Evolutionary conservation across 2,113 vertebrate species (phyloP), one percentile per base, ranked within the genome.

Genomic region (Sapayoa aenigma): DNA sequence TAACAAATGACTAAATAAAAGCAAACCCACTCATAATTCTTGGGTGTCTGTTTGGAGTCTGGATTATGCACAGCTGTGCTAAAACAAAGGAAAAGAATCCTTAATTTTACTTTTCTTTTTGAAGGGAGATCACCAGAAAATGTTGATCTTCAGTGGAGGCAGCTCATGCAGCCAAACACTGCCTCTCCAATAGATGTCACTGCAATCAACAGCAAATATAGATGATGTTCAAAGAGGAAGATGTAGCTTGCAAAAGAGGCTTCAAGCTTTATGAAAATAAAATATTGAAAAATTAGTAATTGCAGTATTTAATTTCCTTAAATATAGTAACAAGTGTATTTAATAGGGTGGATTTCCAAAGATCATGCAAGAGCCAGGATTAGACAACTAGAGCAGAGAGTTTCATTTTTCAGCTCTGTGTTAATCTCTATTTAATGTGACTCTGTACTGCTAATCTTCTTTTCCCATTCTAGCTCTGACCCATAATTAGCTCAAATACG

Each of bases 151-250:
- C 67, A 81, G 86, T 85, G 75, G 90, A 93, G 86, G 78, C 49
- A 69, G 77, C 67, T 85, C 31, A 2, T 75, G 92, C 25, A 74
- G 94, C 91, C 95, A 90, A 94, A 66, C 96, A 2, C 91, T 90
- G 37, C 95, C 79, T 98, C 93, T 94, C 98, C 98, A 96, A 97
- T 96, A 98, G 98, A 96, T 98, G 98, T 98, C 98, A 98, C 97
- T 98, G 59, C 93, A 97, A 94, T 92, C 98, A 98, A 90, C 95
- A 95, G 94, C 92, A 97, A 93, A 87, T 65, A 91, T 55, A 62
- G 83, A 66, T 58, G 62, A 91, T 88, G 89, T n/a, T 94, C 93
- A 37, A 35, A 73, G 90, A 66, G 65, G 60, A 84, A 79, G 69
- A 90, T 14, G 71, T 42, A 63, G 83, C 87, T 60, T 67, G 76